Evolutionary conservation across 2,797 vertebrate genomes (phyloP).

Genomic region (Vipera latastei): DNA sequence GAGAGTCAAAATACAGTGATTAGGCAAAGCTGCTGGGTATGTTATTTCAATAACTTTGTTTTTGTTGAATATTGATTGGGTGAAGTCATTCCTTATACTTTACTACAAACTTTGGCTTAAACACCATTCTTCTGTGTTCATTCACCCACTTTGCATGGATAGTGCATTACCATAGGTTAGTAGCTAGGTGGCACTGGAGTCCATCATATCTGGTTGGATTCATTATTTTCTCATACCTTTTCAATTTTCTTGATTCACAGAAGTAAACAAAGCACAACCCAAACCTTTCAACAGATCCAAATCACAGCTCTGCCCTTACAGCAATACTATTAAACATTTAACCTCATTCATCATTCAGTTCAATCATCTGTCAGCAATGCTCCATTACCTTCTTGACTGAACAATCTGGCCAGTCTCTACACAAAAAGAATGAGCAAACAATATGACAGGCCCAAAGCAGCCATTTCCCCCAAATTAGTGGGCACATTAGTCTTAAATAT

Average conservation of each 20-base stretch:
- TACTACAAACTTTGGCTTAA: neutral
- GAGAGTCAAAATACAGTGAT: neutral
- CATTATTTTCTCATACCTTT: neutral
- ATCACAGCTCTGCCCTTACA: neutral
- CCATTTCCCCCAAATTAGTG: neutral
- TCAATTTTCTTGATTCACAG: neutral
- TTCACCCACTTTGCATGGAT: neutral
- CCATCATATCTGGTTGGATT: neutral
- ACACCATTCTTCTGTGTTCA: neutral
- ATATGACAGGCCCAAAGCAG: neutral
- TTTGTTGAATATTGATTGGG: neutral
- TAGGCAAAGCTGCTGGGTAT: neutral
- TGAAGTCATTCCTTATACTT: neutral
- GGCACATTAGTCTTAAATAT: neutral
- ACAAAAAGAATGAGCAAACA: neutral
- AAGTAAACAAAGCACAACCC: neutral
- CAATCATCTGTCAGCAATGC: neutral
- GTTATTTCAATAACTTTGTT: neutral
- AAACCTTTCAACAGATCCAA: neutral
- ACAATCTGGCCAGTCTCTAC: neutral
- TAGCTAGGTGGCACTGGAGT: neutral
- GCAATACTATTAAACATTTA: neutral
- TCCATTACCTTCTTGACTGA: neutral
- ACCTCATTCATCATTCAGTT: neutral
- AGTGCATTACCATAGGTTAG: neutral